Percentiles rank a stretch among this genome's conserved stretches.
Conservation (phyloP, 2,113 vertebrate species). For the Ailuropoda melanoleuca region DNA sequence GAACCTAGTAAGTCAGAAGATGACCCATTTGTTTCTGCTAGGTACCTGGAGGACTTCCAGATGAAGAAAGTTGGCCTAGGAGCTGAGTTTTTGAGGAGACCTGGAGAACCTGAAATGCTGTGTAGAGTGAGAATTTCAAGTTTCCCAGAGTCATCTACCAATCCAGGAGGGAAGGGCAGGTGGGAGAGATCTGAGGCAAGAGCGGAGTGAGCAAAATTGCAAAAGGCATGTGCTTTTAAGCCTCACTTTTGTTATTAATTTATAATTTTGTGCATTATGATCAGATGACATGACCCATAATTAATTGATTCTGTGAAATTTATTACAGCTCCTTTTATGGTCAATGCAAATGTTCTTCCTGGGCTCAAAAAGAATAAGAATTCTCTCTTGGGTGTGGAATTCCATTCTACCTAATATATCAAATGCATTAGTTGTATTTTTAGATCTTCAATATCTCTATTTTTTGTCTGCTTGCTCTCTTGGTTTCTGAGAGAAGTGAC, state of each 20-base stretch:
- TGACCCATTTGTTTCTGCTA: background rate
- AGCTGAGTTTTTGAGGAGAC: background rate
- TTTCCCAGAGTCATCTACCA: background rate
- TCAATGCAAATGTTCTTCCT: background rate
- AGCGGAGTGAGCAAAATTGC: background rate
- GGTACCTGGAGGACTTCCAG: background rate
- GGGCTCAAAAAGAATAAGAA: background rate
- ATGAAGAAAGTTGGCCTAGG: background rate
- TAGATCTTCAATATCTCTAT: background rate
- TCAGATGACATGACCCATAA: background rate
- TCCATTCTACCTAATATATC: background rate
- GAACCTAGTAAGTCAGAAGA: background rate
- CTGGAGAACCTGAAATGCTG: background rate
- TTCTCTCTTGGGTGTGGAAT: background rate
- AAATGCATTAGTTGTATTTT: background rate
- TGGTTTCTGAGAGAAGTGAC: constrained; percentile 3
- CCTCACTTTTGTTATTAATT: background rate
- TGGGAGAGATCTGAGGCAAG: background rate
- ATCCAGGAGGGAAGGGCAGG: background rate
- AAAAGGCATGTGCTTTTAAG: background rate
- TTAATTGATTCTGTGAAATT: background rate
- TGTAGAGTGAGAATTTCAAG: background rate
- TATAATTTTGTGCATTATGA: background rate
- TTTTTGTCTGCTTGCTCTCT: background rate
- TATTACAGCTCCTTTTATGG: background rate